These are phyloP conservation scores for Sitta europaea DNA, from an alignment of 2,113 vertebrate species.

Conservation along the genomic window DNA sequence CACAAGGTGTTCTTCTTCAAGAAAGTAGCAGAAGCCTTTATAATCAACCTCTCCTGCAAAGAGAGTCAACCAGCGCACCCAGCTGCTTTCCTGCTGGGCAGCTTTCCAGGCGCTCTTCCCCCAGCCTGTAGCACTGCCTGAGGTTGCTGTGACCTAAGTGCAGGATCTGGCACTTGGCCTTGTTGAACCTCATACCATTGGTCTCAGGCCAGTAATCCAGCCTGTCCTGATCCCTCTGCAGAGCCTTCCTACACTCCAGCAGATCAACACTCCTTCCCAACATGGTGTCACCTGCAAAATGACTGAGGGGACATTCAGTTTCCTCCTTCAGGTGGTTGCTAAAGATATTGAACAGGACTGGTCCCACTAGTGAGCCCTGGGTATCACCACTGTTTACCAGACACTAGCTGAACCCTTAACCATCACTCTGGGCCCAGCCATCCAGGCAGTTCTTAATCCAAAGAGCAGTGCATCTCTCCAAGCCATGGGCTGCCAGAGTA, in stretches of 20 bases:
- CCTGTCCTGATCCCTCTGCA: background rate
- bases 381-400: background rate
- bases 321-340: background rate
- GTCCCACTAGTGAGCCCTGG: background rate
- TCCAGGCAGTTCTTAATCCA: background rate
- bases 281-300: background rate
- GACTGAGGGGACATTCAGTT: background rate
- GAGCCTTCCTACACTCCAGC: background rate
- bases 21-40: background rate
- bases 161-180: fast-evolving
- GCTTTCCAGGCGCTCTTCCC: background rate
- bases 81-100: background rate
- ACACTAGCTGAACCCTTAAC: background rate
- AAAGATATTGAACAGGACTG: background rate
- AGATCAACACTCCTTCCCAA: background rate
- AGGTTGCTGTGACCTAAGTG: background rate
- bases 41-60: background rate
- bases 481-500: background rate
- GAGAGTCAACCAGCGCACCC: background rate
- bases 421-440: fast-evolving
- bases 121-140: background rate
- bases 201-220: background rate
- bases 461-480: no score
- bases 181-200: background rate
- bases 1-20: background rate